Evolutionary conservation across 2,113 vertebrate genomes (phyloP).

Genomic region (Percopsis transmontana): DNA sequence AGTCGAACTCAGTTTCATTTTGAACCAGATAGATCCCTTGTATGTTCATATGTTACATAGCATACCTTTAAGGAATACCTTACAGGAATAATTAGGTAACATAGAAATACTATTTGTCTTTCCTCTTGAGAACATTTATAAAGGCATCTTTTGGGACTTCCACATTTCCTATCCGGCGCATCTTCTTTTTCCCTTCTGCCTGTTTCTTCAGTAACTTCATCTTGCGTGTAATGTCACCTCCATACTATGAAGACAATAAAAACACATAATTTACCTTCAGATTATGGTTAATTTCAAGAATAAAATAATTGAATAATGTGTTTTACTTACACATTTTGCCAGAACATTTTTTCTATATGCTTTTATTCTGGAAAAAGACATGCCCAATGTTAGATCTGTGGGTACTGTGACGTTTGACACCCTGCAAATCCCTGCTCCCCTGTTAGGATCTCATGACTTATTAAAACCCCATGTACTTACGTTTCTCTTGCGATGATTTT

Average conservation of each 20-base stretch:
- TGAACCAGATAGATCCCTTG: no score
- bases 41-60: background rate
- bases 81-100: background rate
- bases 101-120: slow-evolving; percentile 43
- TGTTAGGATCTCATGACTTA: background rate
- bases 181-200: slow-evolving; percentile 92
- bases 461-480: slow-evolving; percentile 73
- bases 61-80: background rate
- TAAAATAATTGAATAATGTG: background rate
- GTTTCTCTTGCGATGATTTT: slow-evolving; percentile 95
- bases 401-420: background rate
- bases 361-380: slow-evolving; percentile 85
- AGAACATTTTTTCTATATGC: slow-evolving; percentile 93
- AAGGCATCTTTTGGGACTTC: slow-evolving; percentile 95
- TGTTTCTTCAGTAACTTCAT: slow-evolving; percentile 97
- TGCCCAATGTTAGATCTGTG: background rate
- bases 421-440: no score
- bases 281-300: background rate
- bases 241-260: slow-evolving; percentile 79
- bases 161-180: slow-evolving; percentile 91
- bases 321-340: slow-evolving; percentile 94
- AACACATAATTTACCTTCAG: background rate
- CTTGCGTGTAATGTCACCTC: slow-evolving; percentile 94
- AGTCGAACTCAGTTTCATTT: no score
- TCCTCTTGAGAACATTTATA: slow-evolving; percentile 87